phyloP scores from a whole-genome alignment of 2,113 vertebrate species.

The Gopherus evgoodei region DNA sequence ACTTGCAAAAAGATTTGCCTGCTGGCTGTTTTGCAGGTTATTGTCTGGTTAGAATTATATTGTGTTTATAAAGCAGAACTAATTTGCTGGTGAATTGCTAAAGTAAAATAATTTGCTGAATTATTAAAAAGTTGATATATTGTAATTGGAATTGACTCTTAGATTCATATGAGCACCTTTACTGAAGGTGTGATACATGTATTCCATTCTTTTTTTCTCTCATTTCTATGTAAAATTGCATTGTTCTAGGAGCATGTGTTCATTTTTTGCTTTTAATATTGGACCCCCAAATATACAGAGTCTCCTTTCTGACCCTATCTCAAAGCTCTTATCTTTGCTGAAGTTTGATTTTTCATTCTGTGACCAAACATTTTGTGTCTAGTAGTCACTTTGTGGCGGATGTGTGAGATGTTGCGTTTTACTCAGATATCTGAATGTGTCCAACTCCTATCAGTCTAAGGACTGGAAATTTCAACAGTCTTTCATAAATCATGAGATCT shows the following conservation, averaged over 20 bases:
- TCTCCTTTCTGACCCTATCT: neutral
- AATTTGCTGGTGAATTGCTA: neutral
- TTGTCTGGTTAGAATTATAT: neutral
- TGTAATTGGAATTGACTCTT: neutral
- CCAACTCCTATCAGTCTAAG: neutral
- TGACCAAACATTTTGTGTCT: no score
- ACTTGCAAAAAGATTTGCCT: conserved; percentile 3
- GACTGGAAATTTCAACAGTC: neutral
- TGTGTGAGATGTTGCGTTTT: neutral
- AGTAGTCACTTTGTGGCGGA: neutral
- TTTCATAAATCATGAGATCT: neutral
- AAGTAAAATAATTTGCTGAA: neutral
- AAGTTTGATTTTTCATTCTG: no score
- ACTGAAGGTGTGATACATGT: neutral
- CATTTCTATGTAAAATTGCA: neutral
- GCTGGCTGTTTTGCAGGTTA: neutral
- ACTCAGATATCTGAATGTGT: neutral
- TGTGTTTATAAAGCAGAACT: neutral
- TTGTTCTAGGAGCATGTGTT: neutral
- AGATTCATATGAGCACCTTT: neutral
- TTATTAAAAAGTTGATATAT: neutral
- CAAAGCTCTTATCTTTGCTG: neutral
- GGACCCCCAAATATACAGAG: neutral
- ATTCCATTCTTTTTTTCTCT: neutral
- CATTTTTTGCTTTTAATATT: conserved; percentile 2